A percentile compares a stretch with the other conserved stretches of the same genome.
phyloP scores from a whole-genome alignment of 2,113 vertebrate species.

The Climacteris rufus region DNA sequence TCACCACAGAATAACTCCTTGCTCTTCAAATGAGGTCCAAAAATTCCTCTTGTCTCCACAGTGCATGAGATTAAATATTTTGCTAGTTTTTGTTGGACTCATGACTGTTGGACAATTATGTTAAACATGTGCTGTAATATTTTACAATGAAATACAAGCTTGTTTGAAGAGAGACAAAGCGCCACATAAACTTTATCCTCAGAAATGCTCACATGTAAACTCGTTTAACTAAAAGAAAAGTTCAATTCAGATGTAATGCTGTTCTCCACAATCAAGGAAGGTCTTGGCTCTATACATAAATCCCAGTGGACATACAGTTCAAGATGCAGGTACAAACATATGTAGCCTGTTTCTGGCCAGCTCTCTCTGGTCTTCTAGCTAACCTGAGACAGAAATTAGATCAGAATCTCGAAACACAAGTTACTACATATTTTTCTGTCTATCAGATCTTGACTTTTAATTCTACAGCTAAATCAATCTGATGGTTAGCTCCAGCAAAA shows the following conservation, averaged over 20 bases:
- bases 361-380: not conserved
- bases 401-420: not conserved
- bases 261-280: not conserved
- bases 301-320: rapidly evolving
- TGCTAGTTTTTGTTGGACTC: not conserved
- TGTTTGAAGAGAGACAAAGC: not conserved
- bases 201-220: not conserved
- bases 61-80: not conserved
- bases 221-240: not conserved
- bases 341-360: not conserved
- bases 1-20: not conserved
- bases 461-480: not conserved
- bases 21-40: not conserved
- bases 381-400: not conserved
- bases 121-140: not conserved
- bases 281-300: not conserved
- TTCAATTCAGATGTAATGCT: not conserved
- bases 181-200: not conserved
- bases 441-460: not conserved
- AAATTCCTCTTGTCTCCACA: not conserved
- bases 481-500: not conserved
- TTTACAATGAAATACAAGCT: not conserved
- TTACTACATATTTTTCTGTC: not conserved
- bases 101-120: not conserved
- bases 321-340: not conserved